Conservation (phyloP, 2,888 invertebrate species). For the Dolomedes plantarius region DNA sequence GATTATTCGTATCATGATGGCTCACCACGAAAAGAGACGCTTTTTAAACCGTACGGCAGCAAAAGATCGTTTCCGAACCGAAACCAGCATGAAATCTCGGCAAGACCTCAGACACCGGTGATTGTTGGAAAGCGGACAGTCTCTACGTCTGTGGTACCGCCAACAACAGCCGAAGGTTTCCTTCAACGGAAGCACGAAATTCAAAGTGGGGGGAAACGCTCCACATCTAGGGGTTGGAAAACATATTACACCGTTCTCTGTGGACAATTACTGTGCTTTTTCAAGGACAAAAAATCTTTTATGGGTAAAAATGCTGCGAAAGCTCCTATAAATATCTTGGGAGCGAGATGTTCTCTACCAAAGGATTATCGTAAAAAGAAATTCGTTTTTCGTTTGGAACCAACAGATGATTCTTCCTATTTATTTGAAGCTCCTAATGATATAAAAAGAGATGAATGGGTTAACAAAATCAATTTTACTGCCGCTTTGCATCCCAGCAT, state of each 20-base stretch:
- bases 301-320: conserved; percentile 90
- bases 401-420: conserved; percentile 94
- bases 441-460: conserved; percentile 90
- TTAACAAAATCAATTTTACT: conserved; percentile 93
- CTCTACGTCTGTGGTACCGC: conserved; percentile 80
- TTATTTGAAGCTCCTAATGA: conserved; percentile 87
- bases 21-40: not conserved
- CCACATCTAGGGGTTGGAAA: conserved; percentile 96
- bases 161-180: conserved; percentile 92
- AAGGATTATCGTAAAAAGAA: conserved; percentile 96
- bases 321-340: conserved; percentile 84
- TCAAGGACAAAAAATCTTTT: conserved; percentile 95
- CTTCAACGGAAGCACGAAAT: conserved; percentile 96
- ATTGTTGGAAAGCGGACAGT: conserved; percentile 11
- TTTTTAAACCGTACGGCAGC: conserved; percentile 23
- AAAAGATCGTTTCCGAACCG: conserved; percentile 10
- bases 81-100: not conserved
- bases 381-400: conserved; percentile 90
- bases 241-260: conserved; percentile 94
- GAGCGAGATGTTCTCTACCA: conserved; percentile 89
- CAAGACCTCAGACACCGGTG: conserved; percentile 8
- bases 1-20: conserved; percentile 19
- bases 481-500: conserved; percentile 92
- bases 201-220: conserved; percentile 93
- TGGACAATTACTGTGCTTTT: conserved; percentile 97